Conservation (phyloP, 2,113 vertebrate species). For the Saccopteryx leptura region DNA sequence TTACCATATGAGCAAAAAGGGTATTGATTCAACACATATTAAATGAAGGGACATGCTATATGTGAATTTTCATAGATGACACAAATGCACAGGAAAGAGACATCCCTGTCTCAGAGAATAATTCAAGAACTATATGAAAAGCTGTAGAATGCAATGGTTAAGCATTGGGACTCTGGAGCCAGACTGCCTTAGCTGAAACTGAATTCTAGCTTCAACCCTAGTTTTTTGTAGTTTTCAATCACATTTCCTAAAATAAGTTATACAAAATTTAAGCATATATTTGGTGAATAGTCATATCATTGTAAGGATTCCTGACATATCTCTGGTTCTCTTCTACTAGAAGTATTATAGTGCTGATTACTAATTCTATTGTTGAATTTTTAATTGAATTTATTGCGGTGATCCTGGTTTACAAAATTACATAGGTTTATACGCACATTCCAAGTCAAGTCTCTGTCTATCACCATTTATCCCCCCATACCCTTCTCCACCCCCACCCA, state of each 20-base stretch:
- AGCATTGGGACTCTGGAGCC: neutral
- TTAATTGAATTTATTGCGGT: too few relatives aligned
- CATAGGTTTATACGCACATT: too few relatives aligned
- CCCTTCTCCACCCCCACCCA: too few relatives aligned
- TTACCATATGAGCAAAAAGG: neutral
- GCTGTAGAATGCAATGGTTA: neutral
- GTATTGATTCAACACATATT: neutral
- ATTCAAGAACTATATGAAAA: constrained; percentile 1
- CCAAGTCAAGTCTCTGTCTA: too few relatives aligned
- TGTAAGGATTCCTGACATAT: neutral
- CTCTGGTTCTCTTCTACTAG: neutral
- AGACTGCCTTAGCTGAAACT: neutral
- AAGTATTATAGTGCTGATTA: neutral
- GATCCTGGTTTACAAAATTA: too few relatives aligned
- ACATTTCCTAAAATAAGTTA: neutral
- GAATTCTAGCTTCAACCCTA: neutral
- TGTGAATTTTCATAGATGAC: neutral
- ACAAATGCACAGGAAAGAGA: neutral
- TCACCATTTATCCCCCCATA: too few relatives aligned
- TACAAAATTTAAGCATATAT: neutral
- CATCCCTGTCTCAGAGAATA: neutral
- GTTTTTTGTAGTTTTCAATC: neutral
- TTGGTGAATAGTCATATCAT: neutral
- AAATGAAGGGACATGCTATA: neutral
- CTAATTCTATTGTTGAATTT: neutral